Base-by-base conservation (phyloP, 2,797 vertebrate genomes). In the Danio albolineatus region DNA sequence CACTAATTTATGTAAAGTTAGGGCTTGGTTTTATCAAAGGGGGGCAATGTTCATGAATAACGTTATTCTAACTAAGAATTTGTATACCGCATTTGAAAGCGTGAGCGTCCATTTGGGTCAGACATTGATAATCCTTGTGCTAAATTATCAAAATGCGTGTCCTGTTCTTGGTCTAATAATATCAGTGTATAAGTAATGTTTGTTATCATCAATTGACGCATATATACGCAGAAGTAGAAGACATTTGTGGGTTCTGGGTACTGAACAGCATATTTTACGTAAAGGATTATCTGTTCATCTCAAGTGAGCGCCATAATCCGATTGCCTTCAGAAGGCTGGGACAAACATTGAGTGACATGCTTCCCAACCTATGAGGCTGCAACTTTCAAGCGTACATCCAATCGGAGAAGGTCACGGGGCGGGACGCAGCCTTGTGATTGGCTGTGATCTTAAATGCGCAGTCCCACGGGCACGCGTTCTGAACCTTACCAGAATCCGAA, bases 221-320 rank as follows among this genome's bases (percentile, higher is more conserved):
- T 28, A 28, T 28, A 28, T 28, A 28, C 3, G 28, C 28, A 28
- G 28, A 3, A 1, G 28, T 28, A 28, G 28, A 3, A 28, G 28
- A 3, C 28, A 28, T 28, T n/a, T n/a, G n/a, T 1, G 28, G 28
- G 3, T 28, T 28, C 28, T 28, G 28, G 28, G 28, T 3, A 28
- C 28, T 28, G 28, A 28, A 28, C 28, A 28, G 28, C 28, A 28
- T 28, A 28, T 54, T 46, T 46, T 46, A 28, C 12, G 9, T 57
- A 12, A 57, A 7, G 39, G 70, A 38, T 73, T 76, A 43, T 43
- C 21, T n/a, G 54, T 16, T 12, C 16, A 3, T 28, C 38, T 76
- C 74, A 76, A 13, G 49, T 44, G 51, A 56, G 21, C 7, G 14
- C 51, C 6, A 4, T 59, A 57, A 66, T 67, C 75, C 41, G 48